Conservation (phyloP, 2,888 invertebrate genomes). For the Marronus borbonicus region DNA sequence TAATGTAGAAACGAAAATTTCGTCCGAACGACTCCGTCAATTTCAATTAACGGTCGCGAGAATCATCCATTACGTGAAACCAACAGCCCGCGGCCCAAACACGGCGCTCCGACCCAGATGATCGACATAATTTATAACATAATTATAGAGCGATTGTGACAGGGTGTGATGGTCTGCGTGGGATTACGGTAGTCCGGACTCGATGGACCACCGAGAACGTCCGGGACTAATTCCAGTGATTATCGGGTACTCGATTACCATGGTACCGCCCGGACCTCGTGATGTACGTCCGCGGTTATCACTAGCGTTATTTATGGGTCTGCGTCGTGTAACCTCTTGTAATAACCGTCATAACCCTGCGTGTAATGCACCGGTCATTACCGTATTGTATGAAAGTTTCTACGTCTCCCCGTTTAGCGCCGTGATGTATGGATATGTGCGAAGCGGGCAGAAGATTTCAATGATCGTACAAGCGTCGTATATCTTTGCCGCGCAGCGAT, state of each 20-base stretch:
- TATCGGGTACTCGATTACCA: slow-evolving; percentile 69
- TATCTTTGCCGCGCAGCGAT: background rate
- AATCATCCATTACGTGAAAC: slow-evolving; percentile 61
- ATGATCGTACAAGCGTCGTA: slow-evolving; percentile 31
- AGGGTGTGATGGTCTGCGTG: slow-evolving; percentile 69
- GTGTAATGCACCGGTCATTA: slow-evolving; percentile 57
- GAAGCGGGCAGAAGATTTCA: slow-evolving; percentile 28
- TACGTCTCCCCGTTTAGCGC: background rate
- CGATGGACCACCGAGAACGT: slow-evolving; percentile 73
- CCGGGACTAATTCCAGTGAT: slow-evolving; percentile 75
- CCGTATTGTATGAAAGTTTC: slow-evolving; percentile 35
- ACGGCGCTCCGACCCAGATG: slow-evolving; percentile 64
- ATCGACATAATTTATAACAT: slow-evolving; percentile 71
- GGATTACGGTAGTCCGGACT: slow-evolving; percentile 67
- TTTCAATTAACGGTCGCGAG: slow-evolving; percentile 68
- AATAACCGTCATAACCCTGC: slow-evolving; percentile 59
- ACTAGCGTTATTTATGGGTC: slow-evolving; percentile 59
- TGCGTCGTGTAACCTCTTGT: slow-evolving; percentile 56
- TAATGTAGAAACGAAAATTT: slow-evolving; percentile 40
- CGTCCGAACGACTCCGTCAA: slow-evolving; percentile 60
- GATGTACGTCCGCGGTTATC: slow-evolving; percentile 62
- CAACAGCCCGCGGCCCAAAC: slow-evolving; percentile 59
- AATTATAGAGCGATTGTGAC: slow-evolving; percentile 70
- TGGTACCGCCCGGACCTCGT: slow-evolving; percentile 60
- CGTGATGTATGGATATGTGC: slow-evolving; percentile 7